Evolutionary conservation across 2,113 vertebrate species (phyloP).

Genomic region (Amazona guildingii): DNA sequence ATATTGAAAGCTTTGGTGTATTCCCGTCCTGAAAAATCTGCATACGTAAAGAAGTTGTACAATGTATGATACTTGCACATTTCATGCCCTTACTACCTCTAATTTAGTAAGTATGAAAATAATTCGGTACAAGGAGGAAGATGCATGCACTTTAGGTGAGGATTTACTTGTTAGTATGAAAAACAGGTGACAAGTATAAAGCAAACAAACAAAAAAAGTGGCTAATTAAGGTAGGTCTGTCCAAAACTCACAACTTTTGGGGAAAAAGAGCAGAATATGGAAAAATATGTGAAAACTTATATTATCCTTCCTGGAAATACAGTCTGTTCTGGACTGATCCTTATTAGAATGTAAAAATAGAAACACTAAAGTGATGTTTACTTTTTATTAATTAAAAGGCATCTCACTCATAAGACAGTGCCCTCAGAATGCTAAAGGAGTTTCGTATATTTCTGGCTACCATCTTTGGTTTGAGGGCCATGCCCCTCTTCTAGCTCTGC

Average conservation of each 20-base stretch:
- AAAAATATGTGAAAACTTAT: not conserved
- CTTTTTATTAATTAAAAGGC: not conserved
- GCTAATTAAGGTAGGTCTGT: not conserved
- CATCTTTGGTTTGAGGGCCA: not conserved
- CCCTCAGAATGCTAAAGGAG: not conserved
- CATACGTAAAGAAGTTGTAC: not conserved
- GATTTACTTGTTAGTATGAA: not conserved
- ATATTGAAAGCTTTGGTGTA: not conserved
- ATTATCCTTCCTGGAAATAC: not conserved
- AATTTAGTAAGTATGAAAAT: not conserved
- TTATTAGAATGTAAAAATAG: not conserved
- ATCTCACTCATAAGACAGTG: not conserved
- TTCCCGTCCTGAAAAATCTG: not conserved
- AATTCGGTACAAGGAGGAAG: not conserved
- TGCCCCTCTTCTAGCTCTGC: not conserved
- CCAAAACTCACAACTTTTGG: not conserved
- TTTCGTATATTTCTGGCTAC: not conserved
- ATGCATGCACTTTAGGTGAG: not conserved
- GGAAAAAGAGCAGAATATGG: not conserved
- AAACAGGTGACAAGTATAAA: fast-evolving
- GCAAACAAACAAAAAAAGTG: not conserved
- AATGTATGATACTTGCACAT: not conserved
- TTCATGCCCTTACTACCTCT: not conserved
- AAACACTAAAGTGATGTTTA: not conserved
- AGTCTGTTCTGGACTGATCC: not conserved